Base-by-base conservation (phyloP, 2,888 invertebrate genomes). In the Phyllotreta striolata region DNA sequence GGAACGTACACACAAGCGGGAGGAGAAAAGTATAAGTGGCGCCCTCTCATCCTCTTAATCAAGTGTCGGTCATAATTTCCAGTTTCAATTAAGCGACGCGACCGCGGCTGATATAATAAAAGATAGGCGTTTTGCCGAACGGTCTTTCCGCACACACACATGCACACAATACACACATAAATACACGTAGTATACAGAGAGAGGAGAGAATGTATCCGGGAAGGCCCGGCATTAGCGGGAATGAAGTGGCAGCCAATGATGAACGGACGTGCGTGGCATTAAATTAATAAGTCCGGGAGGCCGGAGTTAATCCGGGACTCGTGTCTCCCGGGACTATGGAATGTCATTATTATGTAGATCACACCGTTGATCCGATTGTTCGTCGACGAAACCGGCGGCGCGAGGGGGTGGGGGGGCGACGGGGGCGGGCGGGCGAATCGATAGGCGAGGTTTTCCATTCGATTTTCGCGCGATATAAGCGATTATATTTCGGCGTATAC, bases 271-370 rank as follows among this genome's bases (percentile, higher is more conserved):
- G 81, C 80, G 79, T 78, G 74, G 81, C 80, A 80, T 80, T 81
- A 80, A 80, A 80, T 80, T 81, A 80, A 80, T 80, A 80, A 81
- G 79, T 79, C 79, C 77, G 71, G 71, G 75, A 75, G 75, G 74
- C 74, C 74, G 77, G 77, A 80, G 80, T 79, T 80, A 80, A 81
- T 81, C 81, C 80, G 63, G 78, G 76, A 78, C 80, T 78, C 76
- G 79, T 79, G 79, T 79, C 79, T 77, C 77, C 70, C 70, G 77
- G 78, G 79, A 78, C 75, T 74, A 74, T 72, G 75, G 76, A 75
- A 77, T 78, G 79, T 81, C 81, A 81, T 82, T 82, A 82, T 81
- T 81, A 82, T 82, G 81, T 81, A 82, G 81, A 82, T 82, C 82
- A 81, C 80, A 80, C 24, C 78, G 78, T 78, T 80, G 81, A 81